A percentile compares a stretch with the other conserved stretches of the same genome.
These are phyloP conservation scores for Copidosoma floridanum DNA, from an alignment of 1,140 invertebrate species.

Conservation along the genomic window DNA sequence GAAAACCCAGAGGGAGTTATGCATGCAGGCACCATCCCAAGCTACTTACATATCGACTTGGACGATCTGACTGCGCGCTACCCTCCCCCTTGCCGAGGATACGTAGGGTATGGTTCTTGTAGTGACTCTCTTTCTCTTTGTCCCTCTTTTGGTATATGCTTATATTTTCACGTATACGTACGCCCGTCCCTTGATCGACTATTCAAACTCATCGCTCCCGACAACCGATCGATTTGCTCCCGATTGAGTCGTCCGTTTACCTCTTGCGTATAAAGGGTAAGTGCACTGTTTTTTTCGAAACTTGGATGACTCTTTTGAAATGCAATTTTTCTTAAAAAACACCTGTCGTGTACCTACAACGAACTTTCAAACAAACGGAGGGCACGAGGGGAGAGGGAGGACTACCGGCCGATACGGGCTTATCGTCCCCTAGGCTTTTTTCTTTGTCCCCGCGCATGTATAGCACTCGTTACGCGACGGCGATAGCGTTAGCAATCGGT, in stretches of 20 bases:
- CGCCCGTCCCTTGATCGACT: background rate
- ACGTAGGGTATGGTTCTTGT: too few relatives aligned
- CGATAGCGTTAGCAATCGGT: background rate
- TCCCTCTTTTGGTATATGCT: too few relatives aligned
- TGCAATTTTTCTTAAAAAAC: too few relatives aligned
- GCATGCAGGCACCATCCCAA: background rate
- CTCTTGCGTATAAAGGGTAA: too few relatives aligned
- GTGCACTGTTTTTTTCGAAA: too few relatives aligned
- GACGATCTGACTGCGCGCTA: slow-evolving; percentile 3
- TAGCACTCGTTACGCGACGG: background rate
- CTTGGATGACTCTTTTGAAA: too few relatives aligned
- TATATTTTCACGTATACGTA: too few relatives aligned
- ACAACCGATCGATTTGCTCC: background rate
- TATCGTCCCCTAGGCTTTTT: slow-evolving; percentile 1
- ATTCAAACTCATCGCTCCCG: background rate
- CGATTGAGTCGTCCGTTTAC: slow-evolving; percentile 7
- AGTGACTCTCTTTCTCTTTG: too few relatives aligned
- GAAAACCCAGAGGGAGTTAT: background rate
- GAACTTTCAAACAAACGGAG: too few relatives aligned
- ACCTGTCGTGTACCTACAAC: too few relatives aligned
- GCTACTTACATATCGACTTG: slow-evolving; percentile 3
- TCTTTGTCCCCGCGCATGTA: background rate
- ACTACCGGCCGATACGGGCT: background rate
- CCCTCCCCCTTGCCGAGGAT: slow-evolving; percentile 17
- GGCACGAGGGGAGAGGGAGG: too few relatives aligned